Base-by-base conservation (phyloP, 1,140 invertebrate genomes). In the Ceratina japonica region DNA sequence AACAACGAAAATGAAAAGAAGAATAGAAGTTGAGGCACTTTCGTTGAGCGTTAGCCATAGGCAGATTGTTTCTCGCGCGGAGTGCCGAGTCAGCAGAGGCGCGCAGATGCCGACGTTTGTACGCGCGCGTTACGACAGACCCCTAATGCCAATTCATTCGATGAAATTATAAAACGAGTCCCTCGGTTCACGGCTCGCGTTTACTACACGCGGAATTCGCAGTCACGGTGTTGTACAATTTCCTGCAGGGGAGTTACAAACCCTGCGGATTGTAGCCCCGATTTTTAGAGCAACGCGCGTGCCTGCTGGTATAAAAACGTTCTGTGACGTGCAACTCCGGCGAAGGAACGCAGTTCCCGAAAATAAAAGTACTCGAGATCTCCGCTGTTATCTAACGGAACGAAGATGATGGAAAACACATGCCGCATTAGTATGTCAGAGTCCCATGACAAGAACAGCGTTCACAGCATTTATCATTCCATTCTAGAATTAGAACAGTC, bases 141-240 rank as follows among this genome's bases (percentile, higher is more conserved):
- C 27, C 27, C 80, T 84, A 74, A 84, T 84, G 83, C 83, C 82
- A 51, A 85, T 85, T 85, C 83, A 85, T 85, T 77, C 82, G 73
- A 70, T 49, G 82, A 78, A 85, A 85, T 85, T 81, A 85, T 85
- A 82, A 86, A 84, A 84, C 74, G 56, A 59, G 44, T 59, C 69
- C 66, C 44, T 59, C 78, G 61, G 62, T 66, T 79, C 78, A 69
- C 65, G 65, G 10, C 22, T 52, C 65, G 73, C 22, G 63, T n/a
- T 74, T 20, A 61, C n/a, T 59, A 75, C 75, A 82, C 75, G 74
- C 77, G 81, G 78, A 79, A 83, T 65, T 61, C 73, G 76, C 76
- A 56, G 76, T 76, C 66, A 65, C 58, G 65, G 24, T 59, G 71
- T 80, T 69, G 83, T 62, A 79, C 77, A 83, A 76, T 83, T 83